phyloP scores from a whole-genome alignment of 1,140 invertebrate genomes.

The Macrobrachium nipponense region DNA sequence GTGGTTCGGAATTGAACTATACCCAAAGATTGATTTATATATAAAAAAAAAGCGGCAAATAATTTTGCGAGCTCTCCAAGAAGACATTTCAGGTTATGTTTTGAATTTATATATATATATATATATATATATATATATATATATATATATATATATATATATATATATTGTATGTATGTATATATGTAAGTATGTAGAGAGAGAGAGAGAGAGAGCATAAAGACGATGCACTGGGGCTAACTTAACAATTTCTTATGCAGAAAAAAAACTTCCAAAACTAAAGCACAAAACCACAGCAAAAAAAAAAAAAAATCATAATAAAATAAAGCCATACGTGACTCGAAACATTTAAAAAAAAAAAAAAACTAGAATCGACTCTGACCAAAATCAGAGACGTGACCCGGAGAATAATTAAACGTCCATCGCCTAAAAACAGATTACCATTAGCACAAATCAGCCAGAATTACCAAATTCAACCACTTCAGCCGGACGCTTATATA shows the following conservation, averaged over 20 bases:
- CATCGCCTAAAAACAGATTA: too few species aligned
- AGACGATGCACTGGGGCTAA: too few species aligned
- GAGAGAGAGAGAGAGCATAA: too few species aligned
- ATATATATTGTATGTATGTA: constrained; percentile 9
- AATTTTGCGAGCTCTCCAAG: neutral
- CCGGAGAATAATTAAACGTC: too few species aligned
- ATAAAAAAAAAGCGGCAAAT: neutral
- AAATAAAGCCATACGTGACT: too few species aligned
- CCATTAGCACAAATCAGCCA: too few species aligned
- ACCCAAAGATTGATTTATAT: neutral
- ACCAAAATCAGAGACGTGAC: neutral
- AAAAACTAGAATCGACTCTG: neutral
- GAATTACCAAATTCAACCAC: too few species aligned
- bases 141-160: constrained; percentile 1
- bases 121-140: neutral
- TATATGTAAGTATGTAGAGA: neutral
- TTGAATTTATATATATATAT: neutral
- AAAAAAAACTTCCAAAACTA: neutral
- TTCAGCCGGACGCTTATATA: too few species aligned
- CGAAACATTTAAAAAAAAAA: too few species aligned
- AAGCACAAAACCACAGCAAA: neutral
- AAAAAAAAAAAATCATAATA: too few species aligned
- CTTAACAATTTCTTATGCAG: neutral
- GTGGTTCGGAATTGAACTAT: neutral
- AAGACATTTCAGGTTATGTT: neutral